Evolutionary conservation across 2,113 vertebrate genomes (phyloP), one percentile per base, ranked within the genome.

Genomic region (Opisthocomus hoazin): DNA sequence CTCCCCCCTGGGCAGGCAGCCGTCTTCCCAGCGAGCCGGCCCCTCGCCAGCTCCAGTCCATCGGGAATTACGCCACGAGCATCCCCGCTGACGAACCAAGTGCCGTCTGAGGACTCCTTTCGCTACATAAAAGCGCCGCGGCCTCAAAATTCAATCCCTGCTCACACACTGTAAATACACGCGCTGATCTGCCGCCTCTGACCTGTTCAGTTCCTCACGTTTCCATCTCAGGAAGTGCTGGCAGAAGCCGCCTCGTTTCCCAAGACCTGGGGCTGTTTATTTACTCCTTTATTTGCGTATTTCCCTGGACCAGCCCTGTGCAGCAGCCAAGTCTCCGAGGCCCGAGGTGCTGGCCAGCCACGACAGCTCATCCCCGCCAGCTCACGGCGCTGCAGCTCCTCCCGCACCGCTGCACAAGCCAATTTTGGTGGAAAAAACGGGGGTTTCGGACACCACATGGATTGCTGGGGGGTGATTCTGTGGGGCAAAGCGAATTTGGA

Each of bases 161-260:
- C 39, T 3, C 2, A 3, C 2, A 1, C 41, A 1, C 4, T 3
- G 15, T 30, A 36, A 45, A 57, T 1, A 20, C 19, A 6, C 29
- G 5, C 3, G 4, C 12, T 2, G 53, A 5, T 48, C 17, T 12
- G 8, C n/a, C 6, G 27, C 79, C 41, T 34, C 64, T 2, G 6
- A 15, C n/a, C n/a, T n/a, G n/a, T n/a, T n/a, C n/a, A n/a, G n/a
- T n/a, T n/a, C n/a, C n/a, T n/a, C n/a, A n/a, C 11, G 1, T 7
- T 39, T 37, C 53, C 12, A 4, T 41, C 50, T 13, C 10, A 14
- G 43, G 36, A 51, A 50, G 43, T 1, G 29, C n/a, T 14, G 36
- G 30, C 18, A 36, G 10, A 7, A 71, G 37, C 46, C 4, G 24
- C 37, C 32, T 19, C 4, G 2, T 19, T 61, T 43, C 15, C 37